phyloP scores from a whole-genome alignment of 2,113 vertebrate species.

The Serilophus lunatus region DNA sequence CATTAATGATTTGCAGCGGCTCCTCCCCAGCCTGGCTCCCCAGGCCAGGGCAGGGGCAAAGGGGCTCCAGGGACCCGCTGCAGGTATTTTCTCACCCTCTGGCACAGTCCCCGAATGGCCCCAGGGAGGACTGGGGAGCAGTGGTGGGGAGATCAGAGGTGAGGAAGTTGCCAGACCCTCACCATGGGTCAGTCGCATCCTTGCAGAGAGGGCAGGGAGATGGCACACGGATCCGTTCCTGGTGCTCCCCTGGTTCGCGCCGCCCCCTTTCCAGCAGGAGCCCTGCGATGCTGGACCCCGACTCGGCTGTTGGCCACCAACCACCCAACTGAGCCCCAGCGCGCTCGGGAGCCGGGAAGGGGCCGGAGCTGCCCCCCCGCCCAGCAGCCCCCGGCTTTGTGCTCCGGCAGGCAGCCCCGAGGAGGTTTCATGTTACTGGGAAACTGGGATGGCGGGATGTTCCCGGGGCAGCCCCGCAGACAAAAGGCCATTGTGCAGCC shows the following conservation, averaged over 20 bases:
- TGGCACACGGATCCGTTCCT: accelerated
- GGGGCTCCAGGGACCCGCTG: background rate
- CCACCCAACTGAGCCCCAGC: background rate
- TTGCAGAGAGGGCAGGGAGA: accelerated
- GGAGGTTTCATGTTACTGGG: constrained; percentile 61
- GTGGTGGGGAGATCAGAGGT: accelerated
- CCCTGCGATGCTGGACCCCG: accelerated
- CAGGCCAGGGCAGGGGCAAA: background rate
- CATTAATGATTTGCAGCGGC: background rate
- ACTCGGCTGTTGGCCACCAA: accelerated
- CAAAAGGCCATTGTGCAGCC: constrained; percentile 56
- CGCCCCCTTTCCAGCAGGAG: background rate
- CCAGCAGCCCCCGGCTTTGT: constrained; percentile 12
- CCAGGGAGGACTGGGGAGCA: accelerated
- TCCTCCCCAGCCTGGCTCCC: background rate
- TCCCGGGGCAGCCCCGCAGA: constrained; percentile 25
- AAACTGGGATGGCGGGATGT: constrained; percentile 30
- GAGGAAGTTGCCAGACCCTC: background rate
- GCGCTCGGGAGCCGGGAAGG: background rate
- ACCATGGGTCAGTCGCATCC: accelerated
- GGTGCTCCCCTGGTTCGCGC: background rate
- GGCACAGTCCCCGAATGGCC: background rate
- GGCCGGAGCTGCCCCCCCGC: background rate
- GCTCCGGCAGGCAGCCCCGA: constrained; percentile 12
- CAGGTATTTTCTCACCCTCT: background rate